These are phyloP conservation scores for Tromatobia lineatoria DNA, from an alignment of 2,888 invertebrate genomes.

Conservation along the genomic window DNA sequence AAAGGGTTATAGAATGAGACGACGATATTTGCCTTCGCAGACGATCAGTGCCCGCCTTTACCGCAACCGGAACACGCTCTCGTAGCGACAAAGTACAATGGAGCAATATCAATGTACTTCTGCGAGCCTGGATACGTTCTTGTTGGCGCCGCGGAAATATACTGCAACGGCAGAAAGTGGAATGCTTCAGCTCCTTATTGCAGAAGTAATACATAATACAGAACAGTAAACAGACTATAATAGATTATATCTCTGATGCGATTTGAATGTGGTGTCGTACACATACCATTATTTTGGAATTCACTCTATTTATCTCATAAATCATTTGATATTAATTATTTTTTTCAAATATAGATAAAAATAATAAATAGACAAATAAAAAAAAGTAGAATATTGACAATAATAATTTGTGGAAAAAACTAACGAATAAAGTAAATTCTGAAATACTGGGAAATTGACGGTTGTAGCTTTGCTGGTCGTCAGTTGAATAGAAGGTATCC, in stretches of 20 bases:
- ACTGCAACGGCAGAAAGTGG: conserved; percentile 91
- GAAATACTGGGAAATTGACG: too few relatives aligned
- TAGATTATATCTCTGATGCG: neutral
- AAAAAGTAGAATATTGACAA: too few relatives aligned
- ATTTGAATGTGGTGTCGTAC: too few relatives aligned
- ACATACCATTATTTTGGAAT: too few relatives aligned
- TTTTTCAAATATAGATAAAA: too few relatives aligned
- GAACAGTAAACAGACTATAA: neutral
- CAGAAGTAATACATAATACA: conserved; percentile 85
- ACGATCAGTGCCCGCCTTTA: conserved; percentile 87
- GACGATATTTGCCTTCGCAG: conserved; percentile 84
- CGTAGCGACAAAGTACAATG: conserved; percentile 86
- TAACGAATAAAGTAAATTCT: too few relatives aligned
- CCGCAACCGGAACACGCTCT: conserved; percentile 86
- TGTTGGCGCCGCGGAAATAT: conserved; percentile 88
- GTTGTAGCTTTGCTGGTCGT: too few relatives aligned
- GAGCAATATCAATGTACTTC: conserved; percentile 88
- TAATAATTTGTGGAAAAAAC: too few relatives aligned
- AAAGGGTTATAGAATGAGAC: neutral
- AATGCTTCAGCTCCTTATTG: conserved; percentile 90
- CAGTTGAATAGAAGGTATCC: neutral
- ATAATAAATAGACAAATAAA: too few relatives aligned
- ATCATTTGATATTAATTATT: too few relatives aligned
- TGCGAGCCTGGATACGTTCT: conserved; percentile 89
- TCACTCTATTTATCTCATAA: too few relatives aligned